Conservation (phyloP, 2,113 vertebrate genomes). For the Heteronetta atricapilla region DNA sequence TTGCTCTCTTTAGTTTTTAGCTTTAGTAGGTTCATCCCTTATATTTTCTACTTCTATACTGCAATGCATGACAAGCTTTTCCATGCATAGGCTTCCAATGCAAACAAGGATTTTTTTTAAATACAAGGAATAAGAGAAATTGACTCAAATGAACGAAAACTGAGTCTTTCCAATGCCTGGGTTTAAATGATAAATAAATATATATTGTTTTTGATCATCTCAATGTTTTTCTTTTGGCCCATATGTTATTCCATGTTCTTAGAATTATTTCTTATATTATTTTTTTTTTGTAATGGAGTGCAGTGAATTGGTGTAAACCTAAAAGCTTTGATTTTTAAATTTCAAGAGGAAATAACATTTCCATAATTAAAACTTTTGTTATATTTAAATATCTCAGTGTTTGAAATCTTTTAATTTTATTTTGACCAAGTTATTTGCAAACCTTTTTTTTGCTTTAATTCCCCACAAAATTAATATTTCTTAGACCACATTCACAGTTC, state of each 20-base stretch:
- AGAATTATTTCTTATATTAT: background rate
- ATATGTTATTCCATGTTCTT: background rate
- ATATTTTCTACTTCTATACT: background rate
- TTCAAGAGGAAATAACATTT: background rate
- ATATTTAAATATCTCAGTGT: background rate
- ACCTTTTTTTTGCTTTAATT: background rate
- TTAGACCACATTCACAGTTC: background rate
- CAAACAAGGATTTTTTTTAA: background rate
- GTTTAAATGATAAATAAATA: background rate
- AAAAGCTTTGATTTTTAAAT: background rate
- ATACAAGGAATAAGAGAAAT: background rate
- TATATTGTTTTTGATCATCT: background rate
- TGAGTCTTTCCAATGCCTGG: background rate
- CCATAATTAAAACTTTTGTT: background rate
- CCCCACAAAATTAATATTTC: background rate
- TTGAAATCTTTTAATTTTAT: background rate
- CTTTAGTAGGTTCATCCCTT: background rate
- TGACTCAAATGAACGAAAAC: background rate
- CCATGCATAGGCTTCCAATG: background rate
- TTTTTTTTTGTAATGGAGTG: background rate
- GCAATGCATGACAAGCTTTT: fast-evolving
- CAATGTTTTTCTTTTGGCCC: background rate
- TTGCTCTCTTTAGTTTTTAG: background rate
- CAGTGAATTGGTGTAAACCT: background rate
- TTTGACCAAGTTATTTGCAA: background rate